Evolutionary conservation across 2,113 vertebrate species (phyloP), one percentile per base, ranked within the genome.

Genomic region (Archocentrus centrarchus): DNA sequence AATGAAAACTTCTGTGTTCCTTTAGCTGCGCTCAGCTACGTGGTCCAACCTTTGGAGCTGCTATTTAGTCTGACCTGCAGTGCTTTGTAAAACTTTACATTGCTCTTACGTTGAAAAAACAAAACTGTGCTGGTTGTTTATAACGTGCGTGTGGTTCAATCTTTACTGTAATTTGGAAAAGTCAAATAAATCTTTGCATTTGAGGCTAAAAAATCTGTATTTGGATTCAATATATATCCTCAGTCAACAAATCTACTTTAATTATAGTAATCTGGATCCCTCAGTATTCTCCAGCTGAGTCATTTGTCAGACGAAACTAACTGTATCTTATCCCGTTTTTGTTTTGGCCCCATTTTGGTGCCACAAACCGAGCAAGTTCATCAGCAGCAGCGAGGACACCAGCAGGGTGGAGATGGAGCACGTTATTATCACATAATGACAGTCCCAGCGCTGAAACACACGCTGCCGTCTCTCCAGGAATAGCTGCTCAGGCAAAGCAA

Each of bases 341-440:
- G 66, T 78, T 86, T 84, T 81, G 41, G 83, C 75, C 81, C 83
- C 35, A 5, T 66, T 86, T 81, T 37, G 55, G 60, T 30, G 41
- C 84, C 83, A 61, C 79, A 89, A 82, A 85, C 78, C 53, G 1
- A 79, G 79, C 14, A 18, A 75, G 81, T 75, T 17, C 58, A 86
- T 50, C 84, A 64, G 75, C 61, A 62, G 88, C 70, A 75, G 75
- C 0, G n/a, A 47, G 50, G 77, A 86, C 4, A 55, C 68, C 86
- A 84, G 82, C 86, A 80, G 91, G 86, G 79, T 58, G 88, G 89
- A 87, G 84, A 89, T 79, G 76, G 75, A 86, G 81, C 62, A 53
- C 68, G 82, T 82, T 82, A 85, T 85, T 85, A 85, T 87, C 88
- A 84, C 57, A 81, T 90, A 90, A 93, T 93, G 80, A 93, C 86